These are phyloP conservation scores for Tadarida brasiliensis DNA, from an alignment of 2,797 vertebrate genomes.

Conservation along the genomic window DNA sequence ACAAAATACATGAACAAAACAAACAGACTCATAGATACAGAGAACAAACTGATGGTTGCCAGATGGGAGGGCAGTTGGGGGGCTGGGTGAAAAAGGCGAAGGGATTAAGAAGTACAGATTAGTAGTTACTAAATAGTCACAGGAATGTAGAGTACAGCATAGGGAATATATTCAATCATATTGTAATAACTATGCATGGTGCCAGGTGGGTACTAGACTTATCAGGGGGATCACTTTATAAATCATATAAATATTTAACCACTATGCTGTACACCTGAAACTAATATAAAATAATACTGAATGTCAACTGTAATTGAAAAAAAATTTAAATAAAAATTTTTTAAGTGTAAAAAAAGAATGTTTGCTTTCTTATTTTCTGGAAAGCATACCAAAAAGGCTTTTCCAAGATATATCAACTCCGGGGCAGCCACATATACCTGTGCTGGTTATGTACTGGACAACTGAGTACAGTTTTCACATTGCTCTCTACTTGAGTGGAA, in stretches of 20 bases:
- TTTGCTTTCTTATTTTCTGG: neutral
- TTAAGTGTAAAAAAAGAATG: neutral
- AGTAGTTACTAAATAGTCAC: neutral
- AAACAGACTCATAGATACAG: neutral
- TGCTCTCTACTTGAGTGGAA: neutral
- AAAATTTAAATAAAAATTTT: neutral
- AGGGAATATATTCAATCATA: neutral
- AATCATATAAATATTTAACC: too few relatives aligned
- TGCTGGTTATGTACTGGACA: neutral
- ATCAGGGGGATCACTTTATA: too few relatives aligned
- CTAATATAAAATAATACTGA: neutral
- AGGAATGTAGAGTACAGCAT: neutral
- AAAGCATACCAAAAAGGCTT: slow-evolving; percentile 32
- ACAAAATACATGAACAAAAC: neutral
- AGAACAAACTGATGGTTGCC: neutral
- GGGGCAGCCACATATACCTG: neutral
- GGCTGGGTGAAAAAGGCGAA: neutral
- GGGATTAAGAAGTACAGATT: neutral
- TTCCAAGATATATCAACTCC: neutral
- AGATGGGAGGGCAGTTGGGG: too few relatives aligned
- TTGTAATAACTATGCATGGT: neutral
- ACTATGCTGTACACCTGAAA: too few relatives aligned
- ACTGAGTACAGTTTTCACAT: neutral
- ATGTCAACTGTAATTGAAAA: neutral
- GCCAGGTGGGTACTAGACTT: neutral